phyloP scores from a whole-genome alignment of 2,797 vertebrate species.

The Eulemur rubriventer region DNA sequence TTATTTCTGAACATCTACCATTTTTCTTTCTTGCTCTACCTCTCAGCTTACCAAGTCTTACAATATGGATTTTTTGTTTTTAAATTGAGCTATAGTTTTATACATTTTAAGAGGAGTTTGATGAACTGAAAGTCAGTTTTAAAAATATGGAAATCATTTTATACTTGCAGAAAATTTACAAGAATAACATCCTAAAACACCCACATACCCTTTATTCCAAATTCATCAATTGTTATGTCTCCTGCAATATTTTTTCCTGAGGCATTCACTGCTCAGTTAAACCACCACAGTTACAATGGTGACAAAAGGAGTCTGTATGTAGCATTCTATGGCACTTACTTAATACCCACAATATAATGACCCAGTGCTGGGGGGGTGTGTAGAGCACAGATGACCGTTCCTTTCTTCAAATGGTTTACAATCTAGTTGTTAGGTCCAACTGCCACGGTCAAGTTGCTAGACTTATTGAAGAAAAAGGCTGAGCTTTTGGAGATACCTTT shows the following conservation, averaged over 20 bases:
- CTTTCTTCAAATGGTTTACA: not conserved
- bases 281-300: not conserved
- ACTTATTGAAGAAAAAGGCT: not conserved
- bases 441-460: not conserved
- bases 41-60: not conserved
- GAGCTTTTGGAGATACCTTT: not conserved
- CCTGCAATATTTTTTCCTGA: not conserved
- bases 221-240: not conserved
- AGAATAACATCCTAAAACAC: not conserved
- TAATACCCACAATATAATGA: fast-evolving
- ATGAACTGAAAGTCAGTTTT: not conserved
- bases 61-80: not conserved
- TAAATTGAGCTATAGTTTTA: not conserved
- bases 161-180: not conserved
- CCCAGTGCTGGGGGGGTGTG: not conserved
- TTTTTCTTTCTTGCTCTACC: not conserved
- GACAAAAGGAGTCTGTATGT: not conserved
- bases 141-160: not conserved
- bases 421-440: not conserved
- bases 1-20: not conserved
- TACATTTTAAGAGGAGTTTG: not conserved
- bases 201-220: not conserved
- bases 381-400: not conserved
- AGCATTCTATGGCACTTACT: not conserved
- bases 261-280: not conserved